Conservation (phyloP, 2,888 invertebrate genomes). For the Conistra vaccinii region DNA sequence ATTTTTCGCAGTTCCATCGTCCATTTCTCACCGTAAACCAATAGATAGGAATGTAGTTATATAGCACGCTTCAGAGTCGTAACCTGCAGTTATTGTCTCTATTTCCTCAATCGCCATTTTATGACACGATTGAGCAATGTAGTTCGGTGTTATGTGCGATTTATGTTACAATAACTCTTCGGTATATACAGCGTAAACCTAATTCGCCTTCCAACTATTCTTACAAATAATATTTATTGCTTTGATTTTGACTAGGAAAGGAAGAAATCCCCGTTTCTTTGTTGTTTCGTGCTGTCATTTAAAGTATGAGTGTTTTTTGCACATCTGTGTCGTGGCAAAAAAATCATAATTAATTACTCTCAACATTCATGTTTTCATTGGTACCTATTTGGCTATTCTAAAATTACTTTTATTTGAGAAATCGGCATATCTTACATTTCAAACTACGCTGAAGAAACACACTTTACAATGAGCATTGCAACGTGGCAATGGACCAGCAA, state of each 20-base stretch:
- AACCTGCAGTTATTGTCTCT: constrained; percentile 15
- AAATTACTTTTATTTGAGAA: not conserved
- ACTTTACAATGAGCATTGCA: not conserved
- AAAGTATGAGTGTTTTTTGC: not conserved
- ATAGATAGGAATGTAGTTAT: constrained; percentile 14
- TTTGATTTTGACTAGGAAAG: not conserved
- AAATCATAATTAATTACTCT: not conserved
- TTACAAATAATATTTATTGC: not conserved
- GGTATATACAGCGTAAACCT: constrained; percentile 44
- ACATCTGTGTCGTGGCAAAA: too few relatives aligned
- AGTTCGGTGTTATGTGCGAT: constrained; percentile 32
- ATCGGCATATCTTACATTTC: not conserved
- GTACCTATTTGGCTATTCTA: not conserved
- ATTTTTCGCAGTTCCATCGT: not conserved
- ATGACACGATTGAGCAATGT: constrained; percentile 53
- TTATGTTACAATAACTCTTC: constrained; percentile 51
- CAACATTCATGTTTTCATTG: not conserved
- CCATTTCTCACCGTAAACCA: not conserved
- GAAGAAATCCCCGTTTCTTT: not conserved
- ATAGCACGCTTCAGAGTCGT: constrained; percentile 3
- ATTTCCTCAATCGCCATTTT: constrained; percentile 57
- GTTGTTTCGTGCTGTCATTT: not conserved
- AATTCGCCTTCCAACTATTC: constrained; percentile 23
- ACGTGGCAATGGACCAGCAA: not conserved
- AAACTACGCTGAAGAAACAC: not conserved